Base-by-base conservation (phyloP, 1,140 invertebrate species). In the Samia ricini region DNA sequence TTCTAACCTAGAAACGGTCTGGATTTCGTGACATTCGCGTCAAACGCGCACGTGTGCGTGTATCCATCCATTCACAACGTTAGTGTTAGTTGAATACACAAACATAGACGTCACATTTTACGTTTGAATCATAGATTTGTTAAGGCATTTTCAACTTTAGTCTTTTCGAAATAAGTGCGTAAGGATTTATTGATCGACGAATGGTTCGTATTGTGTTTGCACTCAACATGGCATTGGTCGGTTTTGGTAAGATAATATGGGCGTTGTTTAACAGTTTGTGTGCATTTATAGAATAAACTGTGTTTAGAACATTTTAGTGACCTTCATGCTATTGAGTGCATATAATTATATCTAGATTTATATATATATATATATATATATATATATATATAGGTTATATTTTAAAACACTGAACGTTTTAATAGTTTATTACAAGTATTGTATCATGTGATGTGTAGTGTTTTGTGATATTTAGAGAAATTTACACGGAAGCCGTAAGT, bases 1-100 rank as follows among this genome's bases (percentile, higher is more conserved):
- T 61, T 81, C 79, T 86, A 89, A 87, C 86, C 86, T 89, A 89
- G 79, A 89, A 89, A 87, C 83, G 76, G 69, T 78, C 71, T 80
- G 69, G 81, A 87, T 87, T 89, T 89, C 82, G 86, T 89, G 86
- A 89, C 86, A 87, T 80, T 85, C 72, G 71, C 56, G 66, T 42
- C 56, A 48, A 49, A 65, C 56, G 69, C 66, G 65, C 52, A 48
- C 72, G 82, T 83, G 83, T 78, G 82, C 68, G 73, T 79, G 66
- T 61, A n/a, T n/a, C n/a, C n/a, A 58, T 68, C 83, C 65, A 82
- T 80, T 82, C 79, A 81, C 71, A 12, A 33, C 56, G 82, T 82
- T n/a, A 76, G 63, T 71, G 78, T 66, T 62, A 71, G 65, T 56
- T 63, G 64, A 61, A 20, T 18, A 54, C 22, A 56, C 66, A 69